Conservation (phyloP, 2,113 vertebrate species). For the Microtus ochrogaster region DNA sequence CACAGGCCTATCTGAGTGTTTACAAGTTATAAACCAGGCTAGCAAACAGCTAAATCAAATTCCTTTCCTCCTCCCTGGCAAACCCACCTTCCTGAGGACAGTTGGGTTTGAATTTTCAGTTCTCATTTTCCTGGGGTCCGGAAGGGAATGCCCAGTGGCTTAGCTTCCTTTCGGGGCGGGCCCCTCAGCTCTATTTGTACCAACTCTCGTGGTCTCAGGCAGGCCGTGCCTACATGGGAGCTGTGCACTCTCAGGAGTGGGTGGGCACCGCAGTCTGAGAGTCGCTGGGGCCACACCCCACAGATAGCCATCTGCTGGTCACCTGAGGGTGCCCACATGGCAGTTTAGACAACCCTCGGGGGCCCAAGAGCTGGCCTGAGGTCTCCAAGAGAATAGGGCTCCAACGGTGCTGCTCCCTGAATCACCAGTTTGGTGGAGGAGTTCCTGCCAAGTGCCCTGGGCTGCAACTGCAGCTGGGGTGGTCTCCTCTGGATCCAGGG, state of each 20-base stretch:
- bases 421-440: neutral
- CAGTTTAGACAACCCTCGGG: neutral
- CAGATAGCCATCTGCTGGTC: neutral
- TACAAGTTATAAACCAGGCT: slow-evolving; percentile 54
- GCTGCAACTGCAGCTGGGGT: neutral
- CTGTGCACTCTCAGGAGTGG: neutral
- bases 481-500: neutral
- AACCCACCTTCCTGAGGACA: slow-evolving; percentile 25
- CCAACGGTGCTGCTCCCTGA: neutral
- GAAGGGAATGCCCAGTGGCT: neutral
- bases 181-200: too few relatives aligned
- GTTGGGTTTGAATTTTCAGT: neutral
- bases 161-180: neutral
- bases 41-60: slow-evolving; percentile 30
- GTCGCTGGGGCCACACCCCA: neutral
- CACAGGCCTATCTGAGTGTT: neutral
- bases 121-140: neutral
- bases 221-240: neutral
- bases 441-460: neutral
- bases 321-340: neutral
- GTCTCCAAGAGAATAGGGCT: neutral
- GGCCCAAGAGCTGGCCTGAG: neutral
- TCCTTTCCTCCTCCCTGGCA: neutral
- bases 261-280: neutral
- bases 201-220: neutral